phyloP scores from a whole-genome alignment of 2,797 vertebrate genomes.

The Lithobates sylvaticus region DNA sequence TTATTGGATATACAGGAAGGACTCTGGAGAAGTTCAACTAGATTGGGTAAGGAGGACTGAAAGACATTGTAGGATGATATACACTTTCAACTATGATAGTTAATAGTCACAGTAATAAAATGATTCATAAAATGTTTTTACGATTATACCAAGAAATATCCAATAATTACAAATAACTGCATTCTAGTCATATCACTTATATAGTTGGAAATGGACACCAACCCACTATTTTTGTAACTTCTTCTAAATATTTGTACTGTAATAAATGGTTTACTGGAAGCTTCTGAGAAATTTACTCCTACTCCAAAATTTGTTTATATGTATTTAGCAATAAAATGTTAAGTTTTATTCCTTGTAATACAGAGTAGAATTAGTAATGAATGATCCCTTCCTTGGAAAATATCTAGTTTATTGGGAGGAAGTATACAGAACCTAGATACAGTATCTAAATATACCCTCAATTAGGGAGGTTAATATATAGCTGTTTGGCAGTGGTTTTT shows the following conservation, averaged over 20 bases:
- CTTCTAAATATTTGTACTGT: neutral
- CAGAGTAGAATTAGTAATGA: conserved; percentile 22
- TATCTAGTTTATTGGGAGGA: conserved; percentile 6
- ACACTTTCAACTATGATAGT: neutral
- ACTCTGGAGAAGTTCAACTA: neutral
- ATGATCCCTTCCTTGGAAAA: neutral
- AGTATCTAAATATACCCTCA: neutral
- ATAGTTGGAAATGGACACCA: neutral
- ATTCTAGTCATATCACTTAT: neutral
- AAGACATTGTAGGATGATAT: neutral
- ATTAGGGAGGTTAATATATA: too few species aligned
- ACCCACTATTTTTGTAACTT: neutral
- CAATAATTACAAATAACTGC: neutral
- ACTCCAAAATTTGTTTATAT: conserved; percentile 11
- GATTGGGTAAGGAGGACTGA: neutral
- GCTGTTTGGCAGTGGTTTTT: too few species aligned
- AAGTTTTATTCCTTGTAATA: neutral
- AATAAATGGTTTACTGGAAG: neutral
- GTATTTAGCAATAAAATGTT: conserved; percentile 5
- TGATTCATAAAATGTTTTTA: neutral
- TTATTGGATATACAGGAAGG: neutral
- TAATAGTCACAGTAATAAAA: neutral
- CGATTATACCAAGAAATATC: neutral
- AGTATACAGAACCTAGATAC: neutral
- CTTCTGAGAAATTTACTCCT: conserved; percentile 25